phyloP scores from a whole-genome alignment of 2,797 vertebrate species.

The Enteromius afrohamiltoni region DNA sequence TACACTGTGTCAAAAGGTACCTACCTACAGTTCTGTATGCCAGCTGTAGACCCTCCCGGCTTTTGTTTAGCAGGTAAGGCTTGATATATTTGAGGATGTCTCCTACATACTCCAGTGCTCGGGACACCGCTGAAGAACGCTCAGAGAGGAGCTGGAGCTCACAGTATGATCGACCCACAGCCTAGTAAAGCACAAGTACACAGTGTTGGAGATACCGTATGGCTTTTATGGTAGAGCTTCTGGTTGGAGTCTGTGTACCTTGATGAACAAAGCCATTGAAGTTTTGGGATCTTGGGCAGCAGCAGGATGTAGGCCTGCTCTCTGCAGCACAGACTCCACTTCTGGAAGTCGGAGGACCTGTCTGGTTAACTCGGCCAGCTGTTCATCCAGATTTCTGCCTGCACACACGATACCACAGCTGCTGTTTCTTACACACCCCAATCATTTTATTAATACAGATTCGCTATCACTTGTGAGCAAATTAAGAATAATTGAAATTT shows the following conservation, averaged over 20 bases:
- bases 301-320: constrained; percentile 74
- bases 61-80: constrained; percentile 88
- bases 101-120: constrained; percentile 88
- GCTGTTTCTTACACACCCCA: constrained; percentile 32
- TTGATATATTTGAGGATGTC: constrained; percentile 94
- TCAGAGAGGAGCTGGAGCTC: constrained; percentile 84
- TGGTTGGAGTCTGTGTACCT: constrained; percentile 75
- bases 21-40: constrained; percentile 88
- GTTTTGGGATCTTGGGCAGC: constrained; percentile 78
- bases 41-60: constrained; percentile 87
- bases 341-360: constrained; percentile 89
- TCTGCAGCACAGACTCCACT: constrained; percentile 84
- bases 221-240: background rate
- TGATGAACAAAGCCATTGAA: constrained; percentile 86
- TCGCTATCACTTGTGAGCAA: background rate
- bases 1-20: background rate
- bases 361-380: constrained; percentile 90
- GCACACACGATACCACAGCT: constrained; percentile 55
- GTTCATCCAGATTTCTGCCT: constrained; percentile 84
- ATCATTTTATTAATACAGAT: background rate
- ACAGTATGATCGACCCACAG: constrained; percentile 83
- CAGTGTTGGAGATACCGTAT: background rate
- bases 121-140: constrained; percentile 88
- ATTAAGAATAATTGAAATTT: background rate
- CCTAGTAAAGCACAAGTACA: constrained; percentile 71